Evolutionary conservation across 1,140 invertebrate species (phyloP).

Genomic region (Oedothorax gibbosus): DNA sequence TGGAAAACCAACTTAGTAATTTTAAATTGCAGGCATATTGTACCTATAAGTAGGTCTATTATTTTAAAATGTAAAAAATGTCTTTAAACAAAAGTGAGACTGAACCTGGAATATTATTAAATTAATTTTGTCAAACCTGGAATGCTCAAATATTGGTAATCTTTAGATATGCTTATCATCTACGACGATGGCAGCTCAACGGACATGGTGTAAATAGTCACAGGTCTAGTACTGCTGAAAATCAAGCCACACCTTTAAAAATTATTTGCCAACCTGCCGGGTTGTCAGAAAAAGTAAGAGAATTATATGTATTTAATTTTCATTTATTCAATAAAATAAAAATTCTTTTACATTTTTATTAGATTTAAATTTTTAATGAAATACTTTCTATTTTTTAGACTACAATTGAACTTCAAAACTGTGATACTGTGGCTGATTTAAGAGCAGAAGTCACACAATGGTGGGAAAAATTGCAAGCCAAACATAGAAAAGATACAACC

Average conservation of each 20-base stretch:
- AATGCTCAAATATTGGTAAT: not conserved
- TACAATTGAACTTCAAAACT: constrained; percentile 79
- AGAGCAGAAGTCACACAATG: constrained; percentile 93
- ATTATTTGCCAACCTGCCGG: constrained; percentile 88
- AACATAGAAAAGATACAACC: constrained; percentile 36
- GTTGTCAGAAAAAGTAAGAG: constrained; percentile 73
- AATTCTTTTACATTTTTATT: constrained; percentile 1
- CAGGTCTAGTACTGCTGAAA: constrained; percentile 75
- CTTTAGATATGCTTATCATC: constrained; percentile 84
- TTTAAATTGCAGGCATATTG: too few species aligned
- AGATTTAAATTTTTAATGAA: not conserved
- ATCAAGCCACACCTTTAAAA: constrained; percentile 74
- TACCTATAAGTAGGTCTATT: too few species aligned
- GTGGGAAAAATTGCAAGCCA: constrained; percentile 78
- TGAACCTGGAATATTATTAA: too few species aligned
- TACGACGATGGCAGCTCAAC: constrained; percentile 85
- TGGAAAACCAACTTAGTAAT: too few species aligned
- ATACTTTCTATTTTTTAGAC: constrained; percentile 70
- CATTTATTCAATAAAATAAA: not conserved
- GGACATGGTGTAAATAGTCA: constrained; percentile 79
- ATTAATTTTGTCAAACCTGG: too few species aligned
- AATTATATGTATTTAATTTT: not conserved
- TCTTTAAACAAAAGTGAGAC: too few species aligned
- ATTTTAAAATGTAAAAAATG: too few species aligned
- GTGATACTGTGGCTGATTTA: constrained; percentile 89